Base-by-base conservation (phyloP, 2,888 invertebrate genomes). In the Lapara coniferarum region DNA sequence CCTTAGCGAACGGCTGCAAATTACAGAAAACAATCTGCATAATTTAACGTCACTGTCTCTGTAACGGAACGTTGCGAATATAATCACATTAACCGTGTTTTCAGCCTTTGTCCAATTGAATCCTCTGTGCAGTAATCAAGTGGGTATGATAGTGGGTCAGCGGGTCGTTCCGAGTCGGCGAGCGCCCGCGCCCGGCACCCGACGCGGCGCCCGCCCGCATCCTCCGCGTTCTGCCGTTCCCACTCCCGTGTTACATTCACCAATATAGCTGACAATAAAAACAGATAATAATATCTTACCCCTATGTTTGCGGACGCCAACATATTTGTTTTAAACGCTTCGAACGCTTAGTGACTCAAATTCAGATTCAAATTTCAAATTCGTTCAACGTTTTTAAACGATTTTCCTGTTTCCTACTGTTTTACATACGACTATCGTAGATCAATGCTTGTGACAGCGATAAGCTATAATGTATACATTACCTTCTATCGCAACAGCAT, bases 71-170 rank as follows among this genome's bases (percentile, higher is more conserved):
- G 80, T 79, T 81, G 79, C 82, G 80, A 83, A 81, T 81, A 81
- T 89, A 89, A 89, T 87, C 81, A 80, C 77, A 85, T 88, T 89
- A 90, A 83, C 86, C 86, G 83, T 86, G 86, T 90, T 89, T 87
- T 84, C 84, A 86, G 82, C 82, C 81, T 89, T 89, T 87, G 89
- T 89, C 84, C 89, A 89, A 89, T 90, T 88, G 88, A 88, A 87
- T 88, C 77, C 85, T 82, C 84, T 80, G 82, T 85, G 85, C 87
- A 86, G 87, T 86, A 89, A 90, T 89, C 86, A 87, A 89, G 85
- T 85, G 83, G 81, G 81, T 77, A 77, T 75, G 78, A 78, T 82
- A 92, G 85, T 92, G 86, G 92, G 93, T 91, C 90, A 92, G 74
- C 84, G 85, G 91, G 92, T 83, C 90, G 88, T 82, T 82, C 84